These are phyloP conservation scores for Neelides folsomi DNA, from an alignment of 2,888 invertebrate species.

Conservation along the genomic window DNA sequence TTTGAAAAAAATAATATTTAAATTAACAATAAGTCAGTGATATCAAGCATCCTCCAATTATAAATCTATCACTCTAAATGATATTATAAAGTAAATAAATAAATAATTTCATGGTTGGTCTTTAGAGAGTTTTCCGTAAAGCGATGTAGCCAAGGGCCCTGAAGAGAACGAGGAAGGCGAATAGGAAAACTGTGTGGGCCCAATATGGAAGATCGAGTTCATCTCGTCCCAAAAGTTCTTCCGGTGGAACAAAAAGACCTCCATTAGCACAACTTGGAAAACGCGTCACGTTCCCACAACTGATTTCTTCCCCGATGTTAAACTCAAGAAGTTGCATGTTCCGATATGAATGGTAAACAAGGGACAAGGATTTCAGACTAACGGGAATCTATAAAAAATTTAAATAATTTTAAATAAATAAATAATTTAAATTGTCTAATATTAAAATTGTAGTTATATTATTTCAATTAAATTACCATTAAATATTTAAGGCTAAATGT, in stretches of 20 bases:
- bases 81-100: too few species aligned
- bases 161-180: constrained; percentile 57
- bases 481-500: background rate
- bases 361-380: constrained; percentile 27
- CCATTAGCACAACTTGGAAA: too few species aligned
- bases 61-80: too few species aligned
- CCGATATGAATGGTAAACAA: constrained; percentile 67
- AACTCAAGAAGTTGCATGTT: constrained; percentile 70
- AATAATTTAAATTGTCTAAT: background rate
- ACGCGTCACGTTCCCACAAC: constrained; percentile 42
- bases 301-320: constrained; percentile 52
- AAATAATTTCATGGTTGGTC: too few species aligned
- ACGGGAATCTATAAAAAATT: constrained; percentile 23
- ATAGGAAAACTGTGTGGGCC: constrained; percentile 57
- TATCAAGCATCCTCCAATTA: too few species aligned
- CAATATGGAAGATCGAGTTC: constrained; percentile 53
- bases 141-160: constrained; percentile 58
- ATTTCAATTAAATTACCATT: background rate
- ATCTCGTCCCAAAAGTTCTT: constrained; percentile 52
- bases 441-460: background rate
- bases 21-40: too few species aligned
- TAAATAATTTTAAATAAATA: background rate
- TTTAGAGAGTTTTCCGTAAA: too few species aligned
- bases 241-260: constrained; percentile 52
- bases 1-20: too few species aligned